Percentiles rank a stretch among this genome's conserved stretches.
phyloP scores from a whole-genome alignment of 2,113 vertebrate species.

The Calypte anna region DNA sequence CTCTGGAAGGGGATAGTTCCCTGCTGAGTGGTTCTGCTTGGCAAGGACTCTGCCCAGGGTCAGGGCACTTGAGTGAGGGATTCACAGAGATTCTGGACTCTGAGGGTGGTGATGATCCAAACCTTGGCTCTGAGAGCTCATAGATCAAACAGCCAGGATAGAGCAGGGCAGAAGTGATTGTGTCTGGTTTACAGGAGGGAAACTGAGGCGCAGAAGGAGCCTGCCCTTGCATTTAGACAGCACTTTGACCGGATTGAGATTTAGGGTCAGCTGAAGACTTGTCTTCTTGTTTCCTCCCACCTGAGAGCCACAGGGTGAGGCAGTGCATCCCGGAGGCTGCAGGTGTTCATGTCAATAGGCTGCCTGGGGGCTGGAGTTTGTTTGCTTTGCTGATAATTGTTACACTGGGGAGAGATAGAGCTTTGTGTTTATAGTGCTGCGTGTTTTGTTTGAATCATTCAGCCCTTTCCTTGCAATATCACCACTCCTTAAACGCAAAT shows the following conservation, averaged over 20 bases:
- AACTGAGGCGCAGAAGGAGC: not conserved
- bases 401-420: not conserved
- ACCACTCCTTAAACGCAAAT: constrained; percentile 58
- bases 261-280: not conserved
- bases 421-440: not conserved
- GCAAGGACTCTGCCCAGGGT: not conserved
- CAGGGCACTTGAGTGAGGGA: not conserved
- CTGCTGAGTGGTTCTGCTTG: not conserved
- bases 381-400: constrained; percentile 34
- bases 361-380: not conserved
- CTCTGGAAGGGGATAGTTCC: not conserved
- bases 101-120: too few species aligned
- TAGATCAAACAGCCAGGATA: not conserved
- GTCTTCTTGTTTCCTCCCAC: not conserved
- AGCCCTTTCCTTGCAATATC: not conserved
- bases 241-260: not conserved
- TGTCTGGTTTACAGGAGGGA: not conserved
- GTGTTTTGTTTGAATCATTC: constrained; percentile 4
- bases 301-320: not conserved
- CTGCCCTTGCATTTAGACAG: constrained; percentile 7
- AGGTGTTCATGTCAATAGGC: constrained; percentile 7
- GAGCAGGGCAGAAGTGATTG: not conserved
- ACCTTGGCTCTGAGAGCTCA: not conserved
- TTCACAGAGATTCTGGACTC: not conserved
- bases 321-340: not conserved